Evolutionary conservation across 1,140 invertebrate genomes (phyloP).

Genomic region (Protaetia brevitarsis): DNA sequence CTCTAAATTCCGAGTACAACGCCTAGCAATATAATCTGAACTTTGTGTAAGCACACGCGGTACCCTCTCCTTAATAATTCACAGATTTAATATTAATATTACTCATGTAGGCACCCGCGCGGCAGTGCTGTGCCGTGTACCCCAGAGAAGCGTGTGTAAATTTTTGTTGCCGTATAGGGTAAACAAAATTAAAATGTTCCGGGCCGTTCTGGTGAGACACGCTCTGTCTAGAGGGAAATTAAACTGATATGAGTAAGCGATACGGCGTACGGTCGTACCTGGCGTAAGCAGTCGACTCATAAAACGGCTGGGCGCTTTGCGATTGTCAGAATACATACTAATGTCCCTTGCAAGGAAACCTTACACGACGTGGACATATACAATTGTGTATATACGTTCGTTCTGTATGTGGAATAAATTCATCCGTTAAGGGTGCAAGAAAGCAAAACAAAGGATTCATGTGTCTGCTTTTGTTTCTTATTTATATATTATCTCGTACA

Average conservation of each 20-base stretch:
- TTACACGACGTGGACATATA: background rate
- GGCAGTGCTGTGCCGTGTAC: background rate
- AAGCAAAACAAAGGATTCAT: too few species aligned
- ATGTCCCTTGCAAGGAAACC: background rate
- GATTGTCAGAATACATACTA: background rate
- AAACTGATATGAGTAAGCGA: slow-evolving; percentile 24
- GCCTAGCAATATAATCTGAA: too few species aligned
- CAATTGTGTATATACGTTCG: background rate
- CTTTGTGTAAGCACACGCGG: too few species aligned
- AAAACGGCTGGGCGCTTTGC: background rate
- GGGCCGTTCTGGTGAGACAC: background rate
- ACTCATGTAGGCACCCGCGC: background rate
- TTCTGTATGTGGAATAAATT: too few species aligned
- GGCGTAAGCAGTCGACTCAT: background rate
- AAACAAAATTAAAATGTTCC: slow-evolving; percentile 17
- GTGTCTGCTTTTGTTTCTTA: too few species aligned
- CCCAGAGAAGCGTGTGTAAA: background rate
- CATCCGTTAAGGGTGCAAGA: too few species aligned
- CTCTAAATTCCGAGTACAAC: too few species aligned
- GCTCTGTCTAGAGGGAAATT: slow-evolving; percentile 23
- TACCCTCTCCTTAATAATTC: too few species aligned
- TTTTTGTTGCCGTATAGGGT: background rate
- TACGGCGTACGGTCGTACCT: background rate
- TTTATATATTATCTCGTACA: too few species aligned
- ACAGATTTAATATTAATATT: background rate